A percentile compares a stretch with the other conserved stretches of the same genome.
These are phyloP conservation scores for Bombus impatiens DNA, from an alignment of 1,140 invertebrate species.

Conservation along the genomic window DNA sequence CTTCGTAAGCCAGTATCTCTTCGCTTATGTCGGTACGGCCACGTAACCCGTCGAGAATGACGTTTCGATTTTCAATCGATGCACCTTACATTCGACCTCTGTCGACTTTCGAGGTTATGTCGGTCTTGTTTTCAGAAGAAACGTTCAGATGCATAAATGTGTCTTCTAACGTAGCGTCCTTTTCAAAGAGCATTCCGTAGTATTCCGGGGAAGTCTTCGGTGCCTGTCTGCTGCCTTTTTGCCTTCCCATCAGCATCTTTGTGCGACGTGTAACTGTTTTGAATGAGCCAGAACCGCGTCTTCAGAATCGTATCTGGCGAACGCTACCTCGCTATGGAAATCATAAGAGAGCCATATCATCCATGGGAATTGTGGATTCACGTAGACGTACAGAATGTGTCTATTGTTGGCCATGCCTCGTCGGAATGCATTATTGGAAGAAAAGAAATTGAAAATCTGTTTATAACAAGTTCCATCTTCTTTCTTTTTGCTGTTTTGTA, in stretches of 20 bases:
- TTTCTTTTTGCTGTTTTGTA: neutral
- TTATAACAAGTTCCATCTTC: neutral
- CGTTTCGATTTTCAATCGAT: constrained; percentile 24
- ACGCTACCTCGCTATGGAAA: neutral
- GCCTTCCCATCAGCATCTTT: neutral
- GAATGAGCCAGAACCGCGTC: neutral
- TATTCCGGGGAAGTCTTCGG: neutral
- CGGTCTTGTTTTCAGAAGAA: constrained; percentile 13
- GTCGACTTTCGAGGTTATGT: neutral
- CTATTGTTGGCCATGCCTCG: neutral
- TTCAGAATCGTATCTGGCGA: neutral
- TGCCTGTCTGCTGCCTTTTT: neutral
- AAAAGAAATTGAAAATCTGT: no score
- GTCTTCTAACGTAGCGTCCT: neutral
- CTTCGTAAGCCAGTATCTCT: neutral
- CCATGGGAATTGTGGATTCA: neutral
- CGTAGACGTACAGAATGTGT: neutral
- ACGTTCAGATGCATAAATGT: neutral
- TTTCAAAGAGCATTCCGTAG: neutral
- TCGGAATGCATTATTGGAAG: neutral
- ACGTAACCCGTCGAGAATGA: constrained; percentile 1
- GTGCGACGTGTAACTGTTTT: constrained; percentile 13
- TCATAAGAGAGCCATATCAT: neutral
- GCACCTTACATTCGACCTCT: neutral
- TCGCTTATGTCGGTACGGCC: neutral